Evolutionary conservation across 2,113 vertebrate species (phyloP), one percentile per base, ranked within the genome.

Genomic region (Numenius arquata): DNA sequence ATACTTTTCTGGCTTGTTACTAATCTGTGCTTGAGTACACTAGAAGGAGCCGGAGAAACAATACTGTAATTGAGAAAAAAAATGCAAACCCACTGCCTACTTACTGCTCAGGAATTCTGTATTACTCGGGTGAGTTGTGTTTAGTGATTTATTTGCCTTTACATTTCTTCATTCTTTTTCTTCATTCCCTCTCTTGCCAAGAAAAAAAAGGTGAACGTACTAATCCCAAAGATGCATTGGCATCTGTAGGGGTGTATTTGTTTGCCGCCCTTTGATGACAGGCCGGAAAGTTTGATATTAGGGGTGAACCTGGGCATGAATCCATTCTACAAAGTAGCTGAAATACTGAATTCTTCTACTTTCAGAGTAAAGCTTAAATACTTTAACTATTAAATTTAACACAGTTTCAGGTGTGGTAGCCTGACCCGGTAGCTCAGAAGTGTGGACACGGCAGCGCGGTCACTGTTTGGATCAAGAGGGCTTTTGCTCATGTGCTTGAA

Each of bases 31-130:
- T 86, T 78, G 73, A 82, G 56, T 93, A 78, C 32, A 70, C 76
- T 70, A 82, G 62, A 74, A 90, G 48, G 62, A 75, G n/a, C 41
- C 90, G 63, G 43, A 66, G 81, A 91, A 96, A 97, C 89, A 94
- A 94, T 97, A 79, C 70, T 43, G 26, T 73, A 23, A 89, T 96
- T 96, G 81, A 95, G 76, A 70, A 90, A 94, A 83, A 67, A 89
- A 68, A 82, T 18, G 76, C 52, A 62, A 91, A 50, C 78, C 63
- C 23, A 22, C 53, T 82, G 74, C 89, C 71, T 89, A 12, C 74
- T 96, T 89, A 76, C 36, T 85, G 71, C 45, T 94, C 58, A 89
- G 81, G 94, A 96, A 89, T 95, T 91, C 73, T 89, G 45, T 76
- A 45, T 79, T 89, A 50, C 36, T 72, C 0, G 10, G 5, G 20